Evolutionary conservation across 2,888 invertebrate species (phyloP).

Genomic region (Dendrolimus pini): DNA sequence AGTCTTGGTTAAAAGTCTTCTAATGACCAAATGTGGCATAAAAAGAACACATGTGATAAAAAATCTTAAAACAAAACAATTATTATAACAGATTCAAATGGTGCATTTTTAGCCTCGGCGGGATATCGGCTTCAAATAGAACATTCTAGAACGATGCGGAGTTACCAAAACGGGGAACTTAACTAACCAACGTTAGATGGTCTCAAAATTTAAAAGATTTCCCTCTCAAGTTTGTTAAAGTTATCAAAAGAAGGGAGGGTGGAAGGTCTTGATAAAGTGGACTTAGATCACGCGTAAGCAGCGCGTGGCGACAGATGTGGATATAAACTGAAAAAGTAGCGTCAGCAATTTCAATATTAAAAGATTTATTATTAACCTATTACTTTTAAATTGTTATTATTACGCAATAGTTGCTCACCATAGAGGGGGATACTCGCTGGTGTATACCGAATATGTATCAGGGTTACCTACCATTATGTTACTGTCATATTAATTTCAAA

Average conservation of each 20-base stretch:
- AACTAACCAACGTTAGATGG: constrained; percentile 30
- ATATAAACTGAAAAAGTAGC: constrained; percentile 63
- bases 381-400: too few relatives aligned
- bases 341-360: constrained; percentile 23
- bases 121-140: constrained; percentile 60
- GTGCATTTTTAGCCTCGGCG: constrained; percentile 47
- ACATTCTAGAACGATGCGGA: constrained; percentile 46
- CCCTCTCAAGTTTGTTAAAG: constrained; percentile 5
- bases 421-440: too few relatives aligned
- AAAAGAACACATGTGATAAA: constrained; percentile 7
- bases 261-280: constrained; percentile 36
- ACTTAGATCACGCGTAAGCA: constrained; percentile 37
- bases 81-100: constrained; percentile 21
- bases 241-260: constrained; percentile 13
- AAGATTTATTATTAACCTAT: not conserved
- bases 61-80: constrained; percentile 12
- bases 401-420: too few relatives aligned
- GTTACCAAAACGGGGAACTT: constrained; percentile 32
- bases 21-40: not conserved
- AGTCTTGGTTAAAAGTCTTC: not conserved
- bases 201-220: constrained; percentile 10
- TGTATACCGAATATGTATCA: too few relatives aligned
- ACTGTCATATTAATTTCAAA: too few relatives aligned
- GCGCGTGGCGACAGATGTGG: constrained; percentile 68
- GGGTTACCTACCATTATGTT: too few relatives aligned